Percentiles rank a stretch among this genome's conserved stretches.
phyloP scores from a whole-genome alignment of 64 coral and sea anemone genomes.

The Actinia tenebrosa region DNA sequence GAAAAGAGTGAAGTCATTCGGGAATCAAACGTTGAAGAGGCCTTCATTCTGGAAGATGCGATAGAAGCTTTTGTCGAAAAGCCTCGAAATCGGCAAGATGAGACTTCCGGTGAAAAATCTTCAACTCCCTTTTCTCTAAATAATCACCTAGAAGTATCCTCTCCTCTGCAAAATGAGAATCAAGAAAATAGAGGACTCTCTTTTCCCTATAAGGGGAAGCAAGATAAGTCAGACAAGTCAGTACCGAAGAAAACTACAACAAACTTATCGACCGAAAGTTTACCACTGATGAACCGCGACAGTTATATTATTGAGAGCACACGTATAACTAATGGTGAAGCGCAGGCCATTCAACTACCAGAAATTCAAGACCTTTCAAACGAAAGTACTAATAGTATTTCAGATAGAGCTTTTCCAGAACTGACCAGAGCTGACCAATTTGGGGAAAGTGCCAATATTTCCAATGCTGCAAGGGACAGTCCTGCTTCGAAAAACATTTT shows the following conservation, averaged over 20 bases:
- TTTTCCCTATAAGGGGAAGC: neutral
- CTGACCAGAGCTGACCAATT: neutral
- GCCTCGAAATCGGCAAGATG: neutral
- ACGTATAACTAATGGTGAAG: neutral
- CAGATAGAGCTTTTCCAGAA: neutral
- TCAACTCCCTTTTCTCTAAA: neutral
- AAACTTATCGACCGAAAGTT: neutral
- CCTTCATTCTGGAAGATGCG: neutral
- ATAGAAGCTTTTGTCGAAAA: neutral
- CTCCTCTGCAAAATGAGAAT: neutral
- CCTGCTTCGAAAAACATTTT: neutral
- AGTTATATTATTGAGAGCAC: neutral
- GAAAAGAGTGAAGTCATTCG: neutral
- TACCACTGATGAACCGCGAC: neutral
- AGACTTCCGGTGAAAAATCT: neutral
- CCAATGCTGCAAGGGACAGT: neutral
- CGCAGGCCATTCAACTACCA: neutral
- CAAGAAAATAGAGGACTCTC: neutral
- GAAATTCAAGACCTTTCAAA: neutral
- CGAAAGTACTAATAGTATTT: neutral
- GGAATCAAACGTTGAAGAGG: neutral
- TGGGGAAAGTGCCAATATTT: neutral
- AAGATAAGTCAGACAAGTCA: neutral
- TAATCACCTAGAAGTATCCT: neutral
- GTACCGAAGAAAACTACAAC: neutral